Conservation (phyloP, 37 sponge, comb jelly and placozoan species). For the Petrosia ficiformis region DNA sequence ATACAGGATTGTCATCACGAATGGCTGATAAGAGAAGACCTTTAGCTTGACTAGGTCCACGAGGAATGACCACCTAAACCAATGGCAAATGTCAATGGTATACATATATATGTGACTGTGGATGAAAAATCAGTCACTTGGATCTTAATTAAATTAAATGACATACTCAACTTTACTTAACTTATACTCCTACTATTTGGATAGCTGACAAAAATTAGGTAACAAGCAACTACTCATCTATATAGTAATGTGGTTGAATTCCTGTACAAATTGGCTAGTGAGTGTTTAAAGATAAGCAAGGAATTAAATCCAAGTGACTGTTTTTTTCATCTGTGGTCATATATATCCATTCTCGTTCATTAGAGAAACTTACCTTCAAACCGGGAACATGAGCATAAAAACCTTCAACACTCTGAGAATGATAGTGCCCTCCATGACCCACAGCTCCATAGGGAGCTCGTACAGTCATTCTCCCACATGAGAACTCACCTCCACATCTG, state of each 20-base stretch:
- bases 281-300: too few species aligned
- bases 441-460: slow-evolving; percentile 97
- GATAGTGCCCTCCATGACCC: slow-evolving; percentile 96
- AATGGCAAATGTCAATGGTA: not conserved
- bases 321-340: too few species aligned
- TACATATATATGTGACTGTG: not conserved
- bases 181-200: too few species aligned
- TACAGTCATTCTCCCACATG: slow-evolving; percentile 92
- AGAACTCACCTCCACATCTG: slow-evolving; percentile 81
- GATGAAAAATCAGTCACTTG: too few species aligned
- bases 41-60: slow-evolving; percentile 94
- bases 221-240: too few species aligned
- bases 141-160: too few species aligned
- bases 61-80: slow-evolving; percentile 86
- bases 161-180: too few species aligned
- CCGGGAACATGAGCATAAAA: slow-evolving; percentile 92
- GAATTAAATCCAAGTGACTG: too few species aligned
- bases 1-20: slow-evolving; percentile 83
- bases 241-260: too few species aligned
- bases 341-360: too few species aligned
- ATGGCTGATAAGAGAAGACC: slow-evolving; percentile 92
- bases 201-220: too few species aligned
- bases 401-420: slow-evolving; percentile 96
- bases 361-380: slow-evolving; percentile 88
- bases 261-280: too few species aligned